A percentile compares a stretch with the other conserved stretches of the same genome.
phyloP scores from a whole-genome alignment of 2,888 invertebrate species.

The Drosophila mulleri region DNA sequence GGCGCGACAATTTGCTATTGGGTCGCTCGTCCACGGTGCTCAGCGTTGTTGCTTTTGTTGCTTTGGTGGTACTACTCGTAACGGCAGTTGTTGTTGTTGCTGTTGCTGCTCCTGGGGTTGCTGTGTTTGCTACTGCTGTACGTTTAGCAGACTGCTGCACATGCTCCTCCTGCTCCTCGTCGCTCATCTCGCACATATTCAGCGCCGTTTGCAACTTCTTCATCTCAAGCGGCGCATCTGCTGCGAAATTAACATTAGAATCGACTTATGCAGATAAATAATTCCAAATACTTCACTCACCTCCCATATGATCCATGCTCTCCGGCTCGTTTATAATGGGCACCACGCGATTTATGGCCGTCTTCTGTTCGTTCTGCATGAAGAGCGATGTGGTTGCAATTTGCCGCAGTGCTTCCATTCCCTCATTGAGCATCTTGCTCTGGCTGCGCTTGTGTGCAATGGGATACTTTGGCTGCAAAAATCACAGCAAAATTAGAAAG shows the following conservation, averaged over 20 bases:
- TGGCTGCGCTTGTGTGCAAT: constrained; percentile 84
- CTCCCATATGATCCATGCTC: constrained; percentile 59
- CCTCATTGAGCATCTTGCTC: constrained; percentile 85
- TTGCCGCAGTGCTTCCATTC: constrained; percentile 85
- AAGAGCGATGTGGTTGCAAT: constrained; percentile 86
- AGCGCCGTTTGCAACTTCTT: constrained; percentile 81
- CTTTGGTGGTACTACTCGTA: constrained; percentile 77
- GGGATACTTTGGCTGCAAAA: constrained; percentile 77
- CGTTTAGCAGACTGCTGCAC: constrained; percentile 44
- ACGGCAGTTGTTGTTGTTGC: constrained; percentile 71
- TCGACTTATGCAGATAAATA: too few species aligned
- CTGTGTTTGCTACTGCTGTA: constrained; percentile 56
- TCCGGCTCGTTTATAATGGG: constrained; percentile 85
- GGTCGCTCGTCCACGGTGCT: constrained; percentile 70
- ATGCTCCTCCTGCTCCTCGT: constrained; percentile 76
- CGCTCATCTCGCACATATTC: constrained; percentile 82
- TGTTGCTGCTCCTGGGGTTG: constrained; percentile 37
- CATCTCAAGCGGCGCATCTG: constrained; percentile 83
- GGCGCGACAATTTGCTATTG: constrained; percentile 82
- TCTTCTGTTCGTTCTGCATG: constrained; percentile 85
- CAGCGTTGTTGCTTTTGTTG: constrained; percentile 49
- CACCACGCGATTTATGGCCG: constrained; percentile 83
- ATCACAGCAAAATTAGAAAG: neutral
- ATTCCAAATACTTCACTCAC: too few species aligned
- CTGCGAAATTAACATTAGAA: neutral